These are phyloP conservation scores for Prenolepis imparis DNA, from an alignment of 2,888 invertebrate species.

Conservation along the genomic window DNA sequence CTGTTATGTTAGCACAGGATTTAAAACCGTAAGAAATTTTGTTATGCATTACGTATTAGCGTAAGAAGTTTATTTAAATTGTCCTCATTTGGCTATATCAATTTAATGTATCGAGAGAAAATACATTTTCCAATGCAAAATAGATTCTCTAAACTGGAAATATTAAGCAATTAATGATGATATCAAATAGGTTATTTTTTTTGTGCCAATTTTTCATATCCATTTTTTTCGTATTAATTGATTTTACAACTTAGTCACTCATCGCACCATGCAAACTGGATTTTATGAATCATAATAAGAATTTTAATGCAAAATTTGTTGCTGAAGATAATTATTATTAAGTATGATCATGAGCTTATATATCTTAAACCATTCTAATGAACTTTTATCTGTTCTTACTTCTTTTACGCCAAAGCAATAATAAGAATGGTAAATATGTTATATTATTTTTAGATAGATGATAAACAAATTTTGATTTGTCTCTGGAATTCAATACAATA, in stretches of 20 bases:
- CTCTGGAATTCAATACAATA: not conserved
- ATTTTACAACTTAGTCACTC: not conserved
- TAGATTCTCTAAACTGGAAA: not conserved
- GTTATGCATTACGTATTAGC: not conserved
- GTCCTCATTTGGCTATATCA: not conserved
- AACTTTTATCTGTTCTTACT: slow-evolving; percentile 28
- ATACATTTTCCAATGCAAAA: not conserved
- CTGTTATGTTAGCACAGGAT: slow-evolving; percentile 5
- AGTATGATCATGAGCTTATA: slow-evolving; percentile 21
- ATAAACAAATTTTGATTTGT: slow-evolving; percentile 3
- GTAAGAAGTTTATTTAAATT: slow-evolving; percentile 4
- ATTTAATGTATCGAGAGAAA: not conserved
- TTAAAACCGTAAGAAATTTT: not conserved
- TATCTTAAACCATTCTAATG: not conserved
- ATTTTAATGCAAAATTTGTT: slow-evolving; percentile 10
- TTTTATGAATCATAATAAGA: not conserved
- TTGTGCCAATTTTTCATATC: slow-evolving; percentile 67
- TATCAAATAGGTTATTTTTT: slow-evolving; percentile 63
- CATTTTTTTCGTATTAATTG: slow-evolving; percentile 26
- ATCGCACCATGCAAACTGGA: not conserved
- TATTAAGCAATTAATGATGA: slow-evolving; percentile 50
- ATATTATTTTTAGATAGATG: not conserved
- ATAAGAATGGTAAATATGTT: not conserved
- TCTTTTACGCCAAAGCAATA: not conserved
- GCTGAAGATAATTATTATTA: slow-evolving; percentile 16